A percentile compares a stretch with the other conserved stretches of the same genome.
Evolutionary conservation across 30 jellyfish, hydroid and myxozoan species (phyloP).

Genomic region (Aurelia sp.): DNA sequence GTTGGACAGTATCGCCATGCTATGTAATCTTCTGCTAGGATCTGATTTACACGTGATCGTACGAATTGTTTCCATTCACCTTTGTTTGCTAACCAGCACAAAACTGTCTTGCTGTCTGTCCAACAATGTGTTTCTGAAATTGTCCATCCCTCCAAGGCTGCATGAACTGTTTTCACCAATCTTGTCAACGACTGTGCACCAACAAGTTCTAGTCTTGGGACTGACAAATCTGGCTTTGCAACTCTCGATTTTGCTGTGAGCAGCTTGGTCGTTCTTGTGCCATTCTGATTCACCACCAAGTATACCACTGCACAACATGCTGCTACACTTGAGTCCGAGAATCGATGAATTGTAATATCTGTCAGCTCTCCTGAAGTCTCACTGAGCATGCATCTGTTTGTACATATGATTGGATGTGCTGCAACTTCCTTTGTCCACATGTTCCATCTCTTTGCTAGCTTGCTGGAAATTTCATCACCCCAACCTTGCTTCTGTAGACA

Average conservation of each 20-base stretch:
- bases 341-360: too few relatives aligned
- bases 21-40: constrained; percentile 19
- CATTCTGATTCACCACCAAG: too few relatives aligned
- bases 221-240: too few relatives aligned
- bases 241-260: too few relatives aligned
- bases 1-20: not conserved
- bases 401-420: too few relatives aligned
- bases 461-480: not conserved
- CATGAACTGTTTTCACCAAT: constrained; percentile 25
- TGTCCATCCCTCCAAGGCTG: constrained; percentile 26
- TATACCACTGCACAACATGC: too few relatives aligned
- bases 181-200: constrained; percentile 6
- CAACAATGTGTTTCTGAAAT: constrained; percentile 45
- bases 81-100: constrained; percentile 45
- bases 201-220: constrained; percentile 15
- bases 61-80: constrained; percentile 51
- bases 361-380: too few relatives aligned
- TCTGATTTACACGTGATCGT: constrained; percentile 36
- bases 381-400: too few relatives aligned
- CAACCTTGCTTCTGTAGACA: too few relatives aligned
- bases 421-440: too few relatives aligned
- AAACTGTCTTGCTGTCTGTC: constrained; percentile 54
- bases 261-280: too few relatives aligned
- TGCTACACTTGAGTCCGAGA: too few relatives aligned
- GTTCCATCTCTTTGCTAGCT: not conserved